Conservation (phyloP, 2,888 invertebrate species). For the Automeris io region DNA sequence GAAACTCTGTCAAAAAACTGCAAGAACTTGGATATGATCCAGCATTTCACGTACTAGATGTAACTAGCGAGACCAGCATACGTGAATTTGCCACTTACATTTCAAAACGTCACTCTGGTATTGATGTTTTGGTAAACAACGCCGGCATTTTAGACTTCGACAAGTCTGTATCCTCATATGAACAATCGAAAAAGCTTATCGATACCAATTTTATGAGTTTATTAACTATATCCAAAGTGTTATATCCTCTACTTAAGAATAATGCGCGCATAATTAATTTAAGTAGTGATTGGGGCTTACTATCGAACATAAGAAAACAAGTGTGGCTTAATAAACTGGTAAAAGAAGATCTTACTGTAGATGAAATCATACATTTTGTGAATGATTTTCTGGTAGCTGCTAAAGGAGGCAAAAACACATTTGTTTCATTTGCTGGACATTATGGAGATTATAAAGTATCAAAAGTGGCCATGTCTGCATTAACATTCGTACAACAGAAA, state of each 20-base stretch:
- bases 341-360: conserved; percentile 66
- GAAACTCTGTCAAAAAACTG: conserved; percentile 78
- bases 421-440: conserved; percentile 61
- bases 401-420: conserved; percentile 59
- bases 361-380: conserved; percentile 72
- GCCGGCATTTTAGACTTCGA: conserved; percentile 84
- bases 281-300: conserved; percentile 78
- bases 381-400: conserved; percentile 76
- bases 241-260: conserved; percentile 83
- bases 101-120: conserved; percentile 78
- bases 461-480: conserved; percentile 65
- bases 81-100: conserved; percentile 77
- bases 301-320: conserved; percentile 66
- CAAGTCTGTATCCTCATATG: conserved; percentile 78
- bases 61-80: conserved; percentile 79
- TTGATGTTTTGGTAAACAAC: conserved; percentile 87
- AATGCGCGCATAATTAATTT: conserved; percentile 87
- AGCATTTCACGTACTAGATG: conserved; percentile 83
- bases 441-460: conserved; percentile 72
- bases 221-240: conserved; percentile 78
- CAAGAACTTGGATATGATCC: conserved; percentile 76
- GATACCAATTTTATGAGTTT: conserved; percentile 84
- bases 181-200: conserved; percentile 84
- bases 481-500: conserved; percentile 67
- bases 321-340: conserved; percentile 59